These are phyloP conservation scores for Caranx ignobilis DNA, from an alignment of 2,113 vertebrate genomes.

Conservation along the genomic window DNA sequence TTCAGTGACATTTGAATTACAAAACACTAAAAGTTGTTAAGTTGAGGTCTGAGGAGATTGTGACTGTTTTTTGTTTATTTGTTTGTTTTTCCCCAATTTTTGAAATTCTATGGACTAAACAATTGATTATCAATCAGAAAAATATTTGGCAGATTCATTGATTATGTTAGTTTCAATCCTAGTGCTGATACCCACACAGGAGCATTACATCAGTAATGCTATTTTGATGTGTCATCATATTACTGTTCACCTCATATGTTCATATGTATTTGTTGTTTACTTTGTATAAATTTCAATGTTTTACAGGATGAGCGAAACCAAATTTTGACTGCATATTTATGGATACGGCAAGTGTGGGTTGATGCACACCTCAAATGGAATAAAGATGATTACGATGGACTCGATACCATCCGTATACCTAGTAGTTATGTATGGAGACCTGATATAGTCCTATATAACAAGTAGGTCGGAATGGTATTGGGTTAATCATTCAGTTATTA, in stretches of 20 bases:
- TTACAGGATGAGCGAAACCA: slow-evolving; percentile 84
- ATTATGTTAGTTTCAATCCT: background rate
- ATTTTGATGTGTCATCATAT: background rate
- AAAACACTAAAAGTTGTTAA: too few relatives aligned
- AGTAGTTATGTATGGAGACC: slow-evolving; percentile 94
- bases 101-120: background rate
- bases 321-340: slow-evolving; percentile 87
- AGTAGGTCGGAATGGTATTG: slow-evolving; percentile 85
- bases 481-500: slow-evolving; percentile 38
- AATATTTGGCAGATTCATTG: background rate
- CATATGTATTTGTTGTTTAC: background rate
- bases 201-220: background rate
- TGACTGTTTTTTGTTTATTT: too few relatives aligned
- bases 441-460: slow-evolving; percentile 95
- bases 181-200: background rate
- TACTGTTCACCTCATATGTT: background rate
- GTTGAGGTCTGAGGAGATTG: background rate
- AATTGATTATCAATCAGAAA: background rate
- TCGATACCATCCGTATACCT: slow-evolving; percentile 92
- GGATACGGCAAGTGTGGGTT: slow-evolving; percentile 93
- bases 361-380: slow-evolving; percentile 90
- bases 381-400: slow-evolving; percentile 89
- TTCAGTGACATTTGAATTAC: background rate
- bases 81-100: background rate
- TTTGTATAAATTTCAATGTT: slow-evolving; percentile 30